Percentiles rank a stretch among this genome's conserved stretches.
Evolutionary conservation across 2,888 invertebrate genomes (phyloP).

Genomic region (Zygaena filipendulae): DNA sequence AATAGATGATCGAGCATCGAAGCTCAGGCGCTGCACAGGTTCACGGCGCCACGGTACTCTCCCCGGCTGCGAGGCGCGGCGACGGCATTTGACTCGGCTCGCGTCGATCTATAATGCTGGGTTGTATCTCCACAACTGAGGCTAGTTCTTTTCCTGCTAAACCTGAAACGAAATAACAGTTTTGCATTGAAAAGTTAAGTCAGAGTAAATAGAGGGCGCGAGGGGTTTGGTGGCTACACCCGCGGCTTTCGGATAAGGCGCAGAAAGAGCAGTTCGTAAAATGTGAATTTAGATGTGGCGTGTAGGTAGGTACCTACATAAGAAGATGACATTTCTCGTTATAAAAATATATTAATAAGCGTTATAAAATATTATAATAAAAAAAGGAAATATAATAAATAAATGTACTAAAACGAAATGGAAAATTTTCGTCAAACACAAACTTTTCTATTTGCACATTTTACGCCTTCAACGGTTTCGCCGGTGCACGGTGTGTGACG

Average conservation of each 20-base stretch:
- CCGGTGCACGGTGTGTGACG: too few species aligned
- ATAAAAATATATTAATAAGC: too few species aligned
- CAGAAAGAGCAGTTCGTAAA: background rate
- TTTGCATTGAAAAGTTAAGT: constrained; percentile 13
- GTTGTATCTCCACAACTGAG: constrained; percentile 32
- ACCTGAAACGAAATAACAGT: constrained; percentile 63
- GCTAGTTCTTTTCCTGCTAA: constrained; percentile 33
- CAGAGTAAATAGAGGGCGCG: constrained; percentile 3
- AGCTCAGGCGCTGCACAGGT: constrained; percentile 30
- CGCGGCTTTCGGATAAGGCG: background rate
- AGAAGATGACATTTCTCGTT: constrained; percentile 3
- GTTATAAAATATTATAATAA: too few species aligned
- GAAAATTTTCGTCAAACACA: too few species aligned
- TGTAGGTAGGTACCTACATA: too few species aligned
- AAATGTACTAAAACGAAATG: too few species aligned
- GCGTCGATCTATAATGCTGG: constrained; percentile 25
- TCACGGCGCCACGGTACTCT: constrained; percentile 34
- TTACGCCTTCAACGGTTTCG: too few species aligned
- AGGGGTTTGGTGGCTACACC: too few species aligned
- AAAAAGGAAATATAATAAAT: too few species aligned
- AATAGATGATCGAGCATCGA: constrained; percentile 57
- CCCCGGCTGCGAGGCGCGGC: constrained; percentile 32
- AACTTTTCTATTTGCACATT: too few species aligned
- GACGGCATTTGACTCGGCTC: constrained; percentile 42
- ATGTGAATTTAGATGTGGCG: too few species aligned